Evolutionary conservation across 1,140 invertebrate genomes (phyloP).

Genomic region (Heliconius nattereri): DNA sequence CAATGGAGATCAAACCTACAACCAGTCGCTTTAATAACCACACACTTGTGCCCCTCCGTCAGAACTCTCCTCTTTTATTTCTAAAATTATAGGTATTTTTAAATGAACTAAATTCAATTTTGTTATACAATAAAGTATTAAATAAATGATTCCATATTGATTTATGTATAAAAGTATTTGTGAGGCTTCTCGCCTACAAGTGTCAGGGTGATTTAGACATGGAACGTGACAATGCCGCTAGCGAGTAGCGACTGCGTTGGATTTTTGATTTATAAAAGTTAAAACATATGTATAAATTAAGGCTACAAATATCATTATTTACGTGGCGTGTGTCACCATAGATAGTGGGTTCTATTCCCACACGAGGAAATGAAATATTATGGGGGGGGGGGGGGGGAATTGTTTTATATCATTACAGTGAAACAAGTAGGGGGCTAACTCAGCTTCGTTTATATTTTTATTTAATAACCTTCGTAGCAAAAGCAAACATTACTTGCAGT

Average conservation of each 20-base stretch:
- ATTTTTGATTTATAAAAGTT: neutral
- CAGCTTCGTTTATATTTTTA: too few species aligned
- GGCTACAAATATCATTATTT: too few species aligned
- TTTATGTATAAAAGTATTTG: constrained; percentile 1
- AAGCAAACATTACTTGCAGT: too few species aligned
- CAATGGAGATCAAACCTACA: too few species aligned
- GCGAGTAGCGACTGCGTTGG: neutral
- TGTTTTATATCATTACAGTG: neutral
- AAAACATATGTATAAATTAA: neutral
- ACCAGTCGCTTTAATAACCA: too few species aligned
- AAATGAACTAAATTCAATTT: neutral
- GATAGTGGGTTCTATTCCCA: too few species aligned
- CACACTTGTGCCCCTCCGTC: too few species aligned
- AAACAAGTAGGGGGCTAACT: neutral
- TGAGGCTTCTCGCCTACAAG: neutral
- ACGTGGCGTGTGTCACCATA: too few species aligned
- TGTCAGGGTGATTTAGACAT: neutral
- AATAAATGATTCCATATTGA: neutral
- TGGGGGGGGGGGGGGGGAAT: too few species aligned
- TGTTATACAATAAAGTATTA: neutral
- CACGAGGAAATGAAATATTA: too few species aligned
- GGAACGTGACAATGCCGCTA: neutral
- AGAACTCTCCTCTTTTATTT: too few species aligned
- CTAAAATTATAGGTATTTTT: neutral
- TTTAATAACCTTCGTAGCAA: too few species aligned